Conservation (phyloP, 2,797 vertebrate species). For the Notolepis coatsorum region DNA sequence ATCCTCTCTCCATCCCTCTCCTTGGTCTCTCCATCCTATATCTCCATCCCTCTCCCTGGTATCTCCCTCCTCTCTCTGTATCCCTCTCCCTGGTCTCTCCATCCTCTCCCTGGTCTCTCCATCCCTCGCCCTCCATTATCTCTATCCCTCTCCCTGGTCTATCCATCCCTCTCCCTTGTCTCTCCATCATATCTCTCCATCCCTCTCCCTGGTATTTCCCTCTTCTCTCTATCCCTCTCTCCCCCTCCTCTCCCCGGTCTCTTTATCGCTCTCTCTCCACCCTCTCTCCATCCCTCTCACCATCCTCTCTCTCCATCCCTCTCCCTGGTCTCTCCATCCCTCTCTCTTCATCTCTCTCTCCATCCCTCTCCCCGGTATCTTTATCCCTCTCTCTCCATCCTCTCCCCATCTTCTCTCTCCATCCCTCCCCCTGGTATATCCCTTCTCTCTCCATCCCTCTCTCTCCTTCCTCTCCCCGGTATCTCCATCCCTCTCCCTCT, state of each 20-base stretch:
- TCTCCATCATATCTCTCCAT: not conserved
- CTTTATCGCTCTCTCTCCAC: not conserved
- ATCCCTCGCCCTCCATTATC: not conserved
- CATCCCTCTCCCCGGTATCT: not conserved
- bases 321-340: not conserved
- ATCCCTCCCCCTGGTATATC: slow-evolving; percentile 21
- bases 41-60: not conserved
- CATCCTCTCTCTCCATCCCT: not conserved
- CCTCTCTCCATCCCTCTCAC: not conserved
- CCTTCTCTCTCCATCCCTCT: not conserved
- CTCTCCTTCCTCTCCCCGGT: not conserved
- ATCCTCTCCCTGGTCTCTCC: not conserved
- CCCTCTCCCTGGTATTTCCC: not conserved
- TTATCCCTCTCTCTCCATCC: not conserved
- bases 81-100: not conserved
- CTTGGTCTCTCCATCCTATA: not conserved
- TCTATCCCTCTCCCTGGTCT: no score
- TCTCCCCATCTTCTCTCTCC: no score
- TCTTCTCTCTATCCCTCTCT: not conserved
- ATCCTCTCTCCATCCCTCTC: not conserved
- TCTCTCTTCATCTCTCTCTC: not conserved
- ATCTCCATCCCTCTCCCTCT: not conserved
- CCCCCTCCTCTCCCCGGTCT: not conserved
- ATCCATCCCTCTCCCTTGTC: not conserved
- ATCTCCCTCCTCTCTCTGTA: not conserved